Evolutionary conservation across 2,888 invertebrate species (phyloP).

Genomic region (Gnatocerus cornutus): DNA sequence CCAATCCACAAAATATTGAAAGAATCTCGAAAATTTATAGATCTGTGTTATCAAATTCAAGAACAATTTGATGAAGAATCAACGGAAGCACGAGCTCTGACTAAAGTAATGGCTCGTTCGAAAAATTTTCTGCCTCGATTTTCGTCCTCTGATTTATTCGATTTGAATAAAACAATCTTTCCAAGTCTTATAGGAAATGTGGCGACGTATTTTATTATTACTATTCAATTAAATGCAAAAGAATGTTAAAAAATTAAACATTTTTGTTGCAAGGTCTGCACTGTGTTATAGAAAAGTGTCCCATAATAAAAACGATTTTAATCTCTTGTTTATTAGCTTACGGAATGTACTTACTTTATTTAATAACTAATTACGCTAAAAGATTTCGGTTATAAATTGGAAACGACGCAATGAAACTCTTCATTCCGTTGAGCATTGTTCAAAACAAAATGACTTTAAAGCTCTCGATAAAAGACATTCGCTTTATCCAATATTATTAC

Average conservation of each 20-base stretch:
- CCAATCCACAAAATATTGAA: not conserved
- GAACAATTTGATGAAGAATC: constrained; percentile 1
- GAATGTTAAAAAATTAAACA: too few relatives aligned
- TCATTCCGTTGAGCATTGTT: too few relatives aligned
- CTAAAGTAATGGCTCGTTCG: not conserved
- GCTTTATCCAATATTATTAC: not conserved
- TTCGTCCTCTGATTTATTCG: not conserved
- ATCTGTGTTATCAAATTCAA: not conserved
- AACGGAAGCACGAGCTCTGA: not conserved
- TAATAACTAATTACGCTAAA: too few relatives aligned
- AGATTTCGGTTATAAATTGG: too few relatives aligned
- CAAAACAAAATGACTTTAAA: not conserved
- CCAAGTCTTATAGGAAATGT: not conserved
- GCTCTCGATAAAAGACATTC: not conserved
- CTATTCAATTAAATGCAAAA: not conserved
- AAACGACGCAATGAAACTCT: too few relatives aligned
- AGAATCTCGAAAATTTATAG: not conserved
- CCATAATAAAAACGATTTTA: too few relatives aligned
- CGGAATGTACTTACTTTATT: too few relatives aligned
- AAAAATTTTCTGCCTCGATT: not conserved
- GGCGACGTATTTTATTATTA: not conserved
- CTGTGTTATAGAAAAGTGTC: too few relatives aligned
- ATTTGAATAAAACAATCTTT: not conserved
- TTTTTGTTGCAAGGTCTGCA: too few relatives aligned
- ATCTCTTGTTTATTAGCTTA: too few relatives aligned